Base-by-base conservation (phyloP, 2,888 invertebrate species). In the Druceiella hillmani region DNA sequence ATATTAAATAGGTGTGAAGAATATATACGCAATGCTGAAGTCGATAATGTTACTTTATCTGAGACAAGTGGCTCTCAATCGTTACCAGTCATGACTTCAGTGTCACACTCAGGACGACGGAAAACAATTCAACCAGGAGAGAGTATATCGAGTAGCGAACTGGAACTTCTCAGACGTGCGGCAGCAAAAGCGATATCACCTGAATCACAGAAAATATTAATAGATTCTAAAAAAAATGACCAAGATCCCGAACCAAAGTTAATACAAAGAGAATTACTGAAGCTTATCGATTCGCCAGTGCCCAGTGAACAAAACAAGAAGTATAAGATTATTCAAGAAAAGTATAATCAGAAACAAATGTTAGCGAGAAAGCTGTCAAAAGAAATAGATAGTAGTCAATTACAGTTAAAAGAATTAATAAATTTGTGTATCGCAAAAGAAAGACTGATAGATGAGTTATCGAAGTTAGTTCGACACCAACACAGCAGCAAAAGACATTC, bases 321-420 rank as follows among this genome's bases (percentile, higher is more conserved):
- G 43, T 72, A 70, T 44, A 77, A 77, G 61, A 62, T 69, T 10
- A 63, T 74, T 17, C 66, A 66, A 48, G 70, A 72, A 45, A 72
- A 72, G 51, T 72, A 68, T 52, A 58, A 64, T 29, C 69, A 71
- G 45, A 72, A 72, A 49, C 69, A 71, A 53, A 62, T 64, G 42
- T 54, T 71, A 43, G 66, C 69, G 20, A 57, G 68, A 37, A 72
- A 71, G 50, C 52, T 72, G 16, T 67, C 68, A 14, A 70, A 67
- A 43, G 82, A 83, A 57, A 75, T 84, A 31, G 77, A 78, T 39
- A 75, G 76, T 11, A 78, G 78, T 22, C 77, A 83, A 50, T 74
- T 79, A 45, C 81, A 84, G 55, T 70, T 87, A 3, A 78, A 79
- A 48, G 86, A 87, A 58, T 62, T 87, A 14, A 82, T 87, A 51